phyloP scores from a whole-genome alignment of 2,888 invertebrate species.

The Pollenia griseotomentosa region DNA sequence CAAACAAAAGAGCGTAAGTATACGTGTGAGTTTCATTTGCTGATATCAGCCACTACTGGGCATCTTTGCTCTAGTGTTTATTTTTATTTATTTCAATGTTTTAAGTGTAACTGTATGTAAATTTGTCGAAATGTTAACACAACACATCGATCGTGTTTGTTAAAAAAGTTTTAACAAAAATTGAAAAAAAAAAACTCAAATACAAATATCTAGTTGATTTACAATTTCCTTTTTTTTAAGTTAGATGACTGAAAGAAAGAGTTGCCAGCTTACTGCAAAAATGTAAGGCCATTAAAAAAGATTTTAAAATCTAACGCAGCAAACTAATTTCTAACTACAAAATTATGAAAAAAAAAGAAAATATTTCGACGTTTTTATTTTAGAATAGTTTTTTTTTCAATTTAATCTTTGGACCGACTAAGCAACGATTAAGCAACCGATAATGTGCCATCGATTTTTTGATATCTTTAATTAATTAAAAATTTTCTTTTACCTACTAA shows the following conservation, averaged over 20 bases:
- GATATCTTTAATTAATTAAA: too few species aligned
- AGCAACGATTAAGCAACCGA: too few species aligned
- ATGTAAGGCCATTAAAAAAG: neutral
- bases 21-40: too few species aligned
- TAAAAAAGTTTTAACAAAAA: slow-evolving; percentile 35
- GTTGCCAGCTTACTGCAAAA: slow-evolving; percentile 28
- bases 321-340: too few species aligned
- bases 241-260: slow-evolving; percentile 4
- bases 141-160: slow-evolving; percentile 74
- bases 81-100: slow-evolving; percentile 60
- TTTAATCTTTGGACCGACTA: too few species aligned
- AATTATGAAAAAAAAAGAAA: too few species aligned
- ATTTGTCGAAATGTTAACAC: slow-evolving; percentile 73
- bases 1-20: too few species aligned
- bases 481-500: too few species aligned
- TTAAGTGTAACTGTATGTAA: slow-evolving; percentile 74
- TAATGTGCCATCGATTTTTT: too few species aligned
- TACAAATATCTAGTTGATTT: slow-evolving; percentile 67
- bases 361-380: too few species aligned
- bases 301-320: neutral
- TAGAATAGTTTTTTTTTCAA: too few species aligned
- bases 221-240: slow-evolving; percentile 55
- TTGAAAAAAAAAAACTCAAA: slow-evolving; percentile 40
- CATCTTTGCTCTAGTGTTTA: slow-evolving; percentile 40
- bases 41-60: too few species aligned